A percentile compares a stretch with the other conserved stretches of the same genome.
Conservation (phyloP, 2,797 vertebrate species). For the Coregonus sp. region DNA sequence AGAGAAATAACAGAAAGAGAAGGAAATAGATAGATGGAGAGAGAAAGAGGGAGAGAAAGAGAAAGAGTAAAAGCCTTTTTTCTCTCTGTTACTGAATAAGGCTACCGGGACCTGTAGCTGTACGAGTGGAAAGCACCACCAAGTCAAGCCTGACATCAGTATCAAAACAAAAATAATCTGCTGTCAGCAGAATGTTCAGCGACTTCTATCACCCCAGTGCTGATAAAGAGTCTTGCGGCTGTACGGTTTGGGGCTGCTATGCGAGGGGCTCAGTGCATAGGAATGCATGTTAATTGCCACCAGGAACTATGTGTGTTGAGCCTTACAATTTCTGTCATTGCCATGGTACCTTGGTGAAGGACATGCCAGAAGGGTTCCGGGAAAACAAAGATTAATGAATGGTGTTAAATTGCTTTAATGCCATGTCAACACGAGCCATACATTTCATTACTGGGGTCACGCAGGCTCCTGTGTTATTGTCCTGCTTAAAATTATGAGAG, state of each 20-base stretch:
- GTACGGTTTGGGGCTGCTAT: slow-evolving; percentile 81
- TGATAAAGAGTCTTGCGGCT: slow-evolving; percentile 80
- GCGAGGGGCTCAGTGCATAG: slow-evolving; percentile 90
- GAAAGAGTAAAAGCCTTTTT: slow-evolving; percentile 37
- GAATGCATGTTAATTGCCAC: slow-evolving; percentile 98
- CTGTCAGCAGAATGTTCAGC: slow-evolving; percentile 86
- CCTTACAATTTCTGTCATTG: slow-evolving; percentile 75
- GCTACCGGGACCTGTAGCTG: slow-evolving; percentile 45
- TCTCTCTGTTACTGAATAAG: slow-evolving; percentile 45
- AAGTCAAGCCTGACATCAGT: slow-evolving; percentile 84
- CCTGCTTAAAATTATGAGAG: slow-evolving; percentile 65
- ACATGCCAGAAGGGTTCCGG: slow-evolving; percentile 72
- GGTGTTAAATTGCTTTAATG: slow-evolving; percentile 75
- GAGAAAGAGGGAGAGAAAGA: slow-evolving; percentile 17
- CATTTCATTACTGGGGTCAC: slow-evolving; percentile 77
- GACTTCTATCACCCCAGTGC: slow-evolving; percentile 82
- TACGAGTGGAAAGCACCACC: slow-evolving; percentile 78
- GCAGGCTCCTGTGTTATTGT: slow-evolving; percentile 68
- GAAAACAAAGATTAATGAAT: slow-evolving; percentile 81
- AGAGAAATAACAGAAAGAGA: slow-evolving; percentile 14
- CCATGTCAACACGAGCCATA: slow-evolving; percentile 76
- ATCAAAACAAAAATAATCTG: slow-evolving; percentile 91
- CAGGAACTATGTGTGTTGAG: slow-evolving; percentile 76
- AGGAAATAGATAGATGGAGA: slow-evolving; percentile 15
- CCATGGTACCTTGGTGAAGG: slow-evolving; percentile 74